phyloP scores from a whole-genome alignment of 2,888 invertebrate genomes.

The Salpingus planirostris region DNA sequence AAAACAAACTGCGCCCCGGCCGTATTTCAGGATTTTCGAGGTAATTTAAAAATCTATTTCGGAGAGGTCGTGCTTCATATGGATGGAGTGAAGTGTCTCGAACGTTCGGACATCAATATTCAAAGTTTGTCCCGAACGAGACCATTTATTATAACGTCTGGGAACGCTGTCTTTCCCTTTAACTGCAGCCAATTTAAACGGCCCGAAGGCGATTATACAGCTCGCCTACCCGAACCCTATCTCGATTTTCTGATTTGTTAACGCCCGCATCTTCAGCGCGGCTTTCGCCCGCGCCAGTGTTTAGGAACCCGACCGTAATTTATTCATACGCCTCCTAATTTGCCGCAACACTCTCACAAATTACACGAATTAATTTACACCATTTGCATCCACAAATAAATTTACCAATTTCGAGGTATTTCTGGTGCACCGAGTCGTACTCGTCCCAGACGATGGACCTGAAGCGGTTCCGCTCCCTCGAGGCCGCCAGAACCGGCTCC shows the following conservation, averaged over 20 bases:
- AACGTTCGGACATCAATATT: constrained; percentile 40
- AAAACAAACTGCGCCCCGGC: constrained; percentile 14
- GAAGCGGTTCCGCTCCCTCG: constrained; percentile 77
- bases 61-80: constrained; percentile 28
- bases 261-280: constrained; percentile 4
- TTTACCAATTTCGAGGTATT: constrained; percentile 88
- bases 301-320: too few species aligned
- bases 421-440: constrained; percentile 87
- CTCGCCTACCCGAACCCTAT: constrained; percentile 25
- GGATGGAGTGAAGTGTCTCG: constrained; percentile 28
- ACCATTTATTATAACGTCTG: constrained; percentile 39
- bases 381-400: constrained; percentile 9
- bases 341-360: too few species aligned
- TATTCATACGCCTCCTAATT: too few species aligned
- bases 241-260: constrained; percentile 27
- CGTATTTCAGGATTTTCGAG: constrained; percentile 24
- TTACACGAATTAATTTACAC: neutral
- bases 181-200: constrained; percentile 29
- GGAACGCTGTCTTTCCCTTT: constrained; percentile 25
- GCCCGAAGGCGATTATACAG: constrained; percentile 23
- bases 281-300: too few species aligned
- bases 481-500: constrained; percentile 67
- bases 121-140: constrained; percentile 36
- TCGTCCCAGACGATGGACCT: constrained; percentile 82
- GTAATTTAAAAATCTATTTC: constrained; percentile 37